phyloP scores from a whole-genome alignment of 1,140 invertebrate genomes.

The Drosophila seguyi region DNA sequence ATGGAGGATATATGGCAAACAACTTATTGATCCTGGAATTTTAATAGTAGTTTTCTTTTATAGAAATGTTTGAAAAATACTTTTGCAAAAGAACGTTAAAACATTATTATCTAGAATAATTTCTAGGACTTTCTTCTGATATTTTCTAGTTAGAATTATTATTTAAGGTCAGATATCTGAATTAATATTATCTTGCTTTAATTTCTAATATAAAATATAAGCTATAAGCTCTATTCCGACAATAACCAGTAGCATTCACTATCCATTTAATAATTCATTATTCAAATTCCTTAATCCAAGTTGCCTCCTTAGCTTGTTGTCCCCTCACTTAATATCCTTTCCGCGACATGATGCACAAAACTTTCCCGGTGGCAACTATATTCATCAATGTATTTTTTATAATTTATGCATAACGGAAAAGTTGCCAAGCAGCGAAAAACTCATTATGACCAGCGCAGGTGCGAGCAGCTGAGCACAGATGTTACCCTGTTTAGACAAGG shows the following conservation, averaged over 20 bases:
- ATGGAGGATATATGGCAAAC: not conserved
- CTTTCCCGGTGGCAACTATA: not conserved
- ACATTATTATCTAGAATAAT: no score
- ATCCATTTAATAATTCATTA: not conserved
- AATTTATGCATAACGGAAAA: conserved; percentile 30
- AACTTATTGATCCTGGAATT: not conserved
- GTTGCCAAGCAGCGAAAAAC: conserved; percentile 27
- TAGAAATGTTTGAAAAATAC: not conserved
- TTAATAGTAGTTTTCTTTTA: not conserved
- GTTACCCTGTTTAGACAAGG: conserved; percentile 13
- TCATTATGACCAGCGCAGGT: conserved; percentile 26
- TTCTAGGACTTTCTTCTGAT: no score
- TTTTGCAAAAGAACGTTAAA: not conserved
- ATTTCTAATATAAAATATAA: no score
- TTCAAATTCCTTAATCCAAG: not conserved
- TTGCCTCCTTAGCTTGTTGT: not conserved
- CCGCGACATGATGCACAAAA: conserved; percentile 2
- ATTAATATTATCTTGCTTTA: no score
- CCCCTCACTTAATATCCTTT: not conserved
- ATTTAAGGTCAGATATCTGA: no score
- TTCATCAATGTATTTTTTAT: conserved; percentile 33
- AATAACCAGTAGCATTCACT: not conserved
- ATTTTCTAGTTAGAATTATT: no score
- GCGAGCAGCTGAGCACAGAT: conserved; percentile 33
- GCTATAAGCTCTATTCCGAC: no score